Evolutionary conservation across 2,888 invertebrate species (phyloP), one percentile per base, ranked within the genome.

Genomic region (Ophion ellenae): DNA sequence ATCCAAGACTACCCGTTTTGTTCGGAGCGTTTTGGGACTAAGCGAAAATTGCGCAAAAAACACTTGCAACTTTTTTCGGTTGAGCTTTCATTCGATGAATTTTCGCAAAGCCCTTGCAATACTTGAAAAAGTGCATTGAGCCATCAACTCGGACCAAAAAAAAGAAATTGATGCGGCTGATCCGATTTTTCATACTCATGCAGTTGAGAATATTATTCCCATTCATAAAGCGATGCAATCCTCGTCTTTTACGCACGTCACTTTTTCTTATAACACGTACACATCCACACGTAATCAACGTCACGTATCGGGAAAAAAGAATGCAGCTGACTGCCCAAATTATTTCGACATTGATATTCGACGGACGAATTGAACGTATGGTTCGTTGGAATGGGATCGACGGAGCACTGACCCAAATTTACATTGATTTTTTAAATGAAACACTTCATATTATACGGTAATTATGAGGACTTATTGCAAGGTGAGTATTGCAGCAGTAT

Each of bases 221-320:
- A 91, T 91, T 91, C 90, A 90, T 90, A 87, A 89, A 82, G 75
- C 87, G 76, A 83, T 53, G 63, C 84, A 17, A 70, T 73, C 69
- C 70, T 67, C 63, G 11, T 73, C 69, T 83, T 63, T 74, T 73
- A 66, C 24, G 61, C 45, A 57, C 47, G 53, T 47, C 87, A 70
- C 81, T 78, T 67, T 82, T 81, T 77, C 84, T 59, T 82, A 80
- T 73, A 80, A 77, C 53, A 14, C 47, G 11, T 47, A 40, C 40
- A 40, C 40, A 40, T 40, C 40, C 7, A 40, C 40, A 6, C 7
- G 40, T 14, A 11, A 47, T 47, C 47, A 47, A 77, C 77, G 76
- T 74, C 66, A 74, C 59, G 24, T 53, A 28, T 47, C 14, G 53
- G 74, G 73, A 61, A 66, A 63, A 73, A 53, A 61, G 78, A 57